Percentiles rank a stretch among this genome's conserved stretches.
phyloP scores from a whole-genome alignment of 1,140 invertebrate species.

The Trachelipus rathkii region DNA sequence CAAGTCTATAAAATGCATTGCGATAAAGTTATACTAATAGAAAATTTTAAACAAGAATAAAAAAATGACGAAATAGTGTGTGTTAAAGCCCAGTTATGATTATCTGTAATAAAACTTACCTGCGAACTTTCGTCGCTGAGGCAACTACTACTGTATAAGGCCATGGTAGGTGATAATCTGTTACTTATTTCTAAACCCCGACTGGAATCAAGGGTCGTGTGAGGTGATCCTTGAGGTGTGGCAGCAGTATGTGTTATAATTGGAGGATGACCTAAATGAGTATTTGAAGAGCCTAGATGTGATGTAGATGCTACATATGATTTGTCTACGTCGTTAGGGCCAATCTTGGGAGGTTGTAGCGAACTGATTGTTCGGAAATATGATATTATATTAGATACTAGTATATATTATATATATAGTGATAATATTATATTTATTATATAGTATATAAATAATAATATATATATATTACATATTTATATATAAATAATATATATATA shows the following conservation, averaged over 20 bases:
- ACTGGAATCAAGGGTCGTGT: slow-evolving; percentile 75
- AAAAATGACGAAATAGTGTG: too few relatives aligned
- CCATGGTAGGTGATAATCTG: slow-evolving; percentile 53
- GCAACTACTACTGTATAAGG: slow-evolving; percentile 50
- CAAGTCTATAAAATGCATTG: too few relatives aligned
- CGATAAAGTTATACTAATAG: too few relatives aligned
- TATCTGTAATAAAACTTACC: slow-evolving; percentile 14
- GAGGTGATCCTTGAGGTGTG: slow-evolving; percentile 88
- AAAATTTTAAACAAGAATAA: too few relatives aligned
- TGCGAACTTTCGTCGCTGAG: slow-evolving; percentile 33
- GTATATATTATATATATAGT: too few relatives aligned
- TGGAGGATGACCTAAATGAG: slow-evolving; percentile 52
- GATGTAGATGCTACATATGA: slow-evolving; percentile 3
- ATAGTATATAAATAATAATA: too few relatives aligned
- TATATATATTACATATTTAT: too few relatives aligned
- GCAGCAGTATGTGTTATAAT: slow-evolving; percentile 94
- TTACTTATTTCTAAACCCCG: slow-evolving; percentile 58
- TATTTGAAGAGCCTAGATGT: slow-evolving; percentile 44
- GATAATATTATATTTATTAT: too few relatives aligned
- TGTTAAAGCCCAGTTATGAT: too few relatives aligned
- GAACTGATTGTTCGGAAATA: slow-evolving; percentile 48
- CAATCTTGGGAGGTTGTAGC: slow-evolving; percentile 50
- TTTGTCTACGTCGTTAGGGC: slow-evolving; percentile 23
- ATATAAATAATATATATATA: too few relatives aligned
- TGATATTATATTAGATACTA: too few relatives aligned